Evolutionary conservation across 2,888 invertebrate species (phyloP), one percentile per base, ranked within the genome.

Genomic region (Emmelina monodactyla): DNA sequence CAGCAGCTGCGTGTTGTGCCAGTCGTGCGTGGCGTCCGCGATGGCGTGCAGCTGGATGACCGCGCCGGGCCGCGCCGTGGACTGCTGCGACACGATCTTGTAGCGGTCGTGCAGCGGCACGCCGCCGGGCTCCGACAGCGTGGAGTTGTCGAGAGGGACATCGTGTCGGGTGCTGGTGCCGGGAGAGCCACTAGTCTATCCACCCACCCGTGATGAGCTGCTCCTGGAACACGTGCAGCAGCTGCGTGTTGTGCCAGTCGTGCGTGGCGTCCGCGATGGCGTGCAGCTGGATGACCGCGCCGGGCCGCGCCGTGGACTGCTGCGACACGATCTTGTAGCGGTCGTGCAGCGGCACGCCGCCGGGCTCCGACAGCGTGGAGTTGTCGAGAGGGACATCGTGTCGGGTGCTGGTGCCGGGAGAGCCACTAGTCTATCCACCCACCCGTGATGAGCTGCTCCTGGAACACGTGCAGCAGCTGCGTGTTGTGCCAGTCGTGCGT

Each of bases 31-130:
- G 0, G 96, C 95, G 66, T 97, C 94, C 0, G 91, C 87, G 48
- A 99, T 94, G 2, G 94, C 90, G 62, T 97, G 96, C 47, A 99
- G 76, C 55, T 97, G 96, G 44, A 99, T 91, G 43, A 99, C 92
- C 62, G 98, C 98, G n/a, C 99, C 99, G n/a, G 99, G 99, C 38
- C 97, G 83, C 0, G 97, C 92, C 0, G 98, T 98, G 1, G 98
- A 98, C 71, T 99, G 99, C 50, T 97, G 94, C 7, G 97, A 98
- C 11, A 98, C 96, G 45, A 93, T 92, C 71, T 93, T 92, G 44
- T 95, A 91, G 51, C 91, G 87, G 49, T 93, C 92, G 57, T 92
- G 87, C 11, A 94, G 80, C 0, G 80, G 79, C 2, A 72, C 54
- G 14, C 85, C 84, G 31, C 83, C 73, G 33, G 81, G 82, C 50